Conservation (phyloP, 2,888 invertebrate genomes). For the Pammene aurita region DNA sequence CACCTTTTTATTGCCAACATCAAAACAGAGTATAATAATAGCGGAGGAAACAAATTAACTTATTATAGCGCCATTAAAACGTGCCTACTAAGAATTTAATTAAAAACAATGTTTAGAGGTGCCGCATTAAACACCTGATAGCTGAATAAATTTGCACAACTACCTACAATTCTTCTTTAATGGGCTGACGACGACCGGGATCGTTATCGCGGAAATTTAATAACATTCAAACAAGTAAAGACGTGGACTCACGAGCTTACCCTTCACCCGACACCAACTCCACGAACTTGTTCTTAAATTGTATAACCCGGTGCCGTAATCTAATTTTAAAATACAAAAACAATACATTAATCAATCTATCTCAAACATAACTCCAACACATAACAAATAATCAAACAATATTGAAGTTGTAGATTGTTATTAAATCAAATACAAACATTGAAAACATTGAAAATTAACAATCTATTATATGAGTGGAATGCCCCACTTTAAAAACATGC, state of each 20-base stretch:
- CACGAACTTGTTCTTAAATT: no score
- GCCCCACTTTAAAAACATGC: no score
- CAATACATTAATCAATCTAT: no score
- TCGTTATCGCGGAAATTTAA: conserved; percentile 70
- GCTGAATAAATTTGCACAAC: conserved; percentile 60
- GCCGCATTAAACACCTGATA: conserved; percentile 55
- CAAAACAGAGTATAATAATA: conserved; percentile 35
- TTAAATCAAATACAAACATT: no score
- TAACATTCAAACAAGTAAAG: conserved; percentile 62
- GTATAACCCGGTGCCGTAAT: no score
- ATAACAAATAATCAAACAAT: no score
- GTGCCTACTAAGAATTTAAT: conserved; percentile 59
- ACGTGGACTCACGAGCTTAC: conserved; percentile 46
- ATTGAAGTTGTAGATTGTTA: no score
- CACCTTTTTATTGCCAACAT: conserved; percentile 16
- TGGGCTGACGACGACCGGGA: conserved; percentile 58
- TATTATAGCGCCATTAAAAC: conserved; percentile 46
- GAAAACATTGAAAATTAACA: no score
- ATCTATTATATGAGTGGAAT: no score
- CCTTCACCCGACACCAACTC: background rate
- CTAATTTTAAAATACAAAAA: no score
- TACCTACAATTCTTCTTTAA: conserved; percentile 68
- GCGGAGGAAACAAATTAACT: conserved; percentile 40
- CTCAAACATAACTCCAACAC: no score
- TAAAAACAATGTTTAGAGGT: conserved; percentile 61